Evolutionary conservation across 2,888 invertebrate species (phyloP).

Genomic region (Tetrapedia diversipes): DNA sequence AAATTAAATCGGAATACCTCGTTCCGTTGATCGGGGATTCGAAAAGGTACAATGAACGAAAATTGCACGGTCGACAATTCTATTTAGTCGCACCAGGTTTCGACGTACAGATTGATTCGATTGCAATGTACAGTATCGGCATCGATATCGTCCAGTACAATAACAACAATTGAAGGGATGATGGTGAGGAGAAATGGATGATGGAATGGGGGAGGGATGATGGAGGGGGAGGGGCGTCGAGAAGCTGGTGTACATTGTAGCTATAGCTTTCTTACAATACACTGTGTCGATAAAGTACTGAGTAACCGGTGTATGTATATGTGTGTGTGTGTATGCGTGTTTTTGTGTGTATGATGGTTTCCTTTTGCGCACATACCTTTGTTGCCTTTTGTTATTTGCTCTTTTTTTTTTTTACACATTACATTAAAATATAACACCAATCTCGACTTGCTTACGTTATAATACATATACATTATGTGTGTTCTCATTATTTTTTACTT

Average conservation of each 20-base stretch:
- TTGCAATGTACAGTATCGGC: constrained; percentile 40
- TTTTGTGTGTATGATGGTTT: constrained; percentile 31
- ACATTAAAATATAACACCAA: constrained; percentile 78
- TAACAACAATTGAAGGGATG: constrained; percentile 42
- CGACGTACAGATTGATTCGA: constrained; percentile 38
- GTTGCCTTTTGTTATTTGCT: constrained; percentile 38
- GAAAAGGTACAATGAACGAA: constrained; percentile 47
- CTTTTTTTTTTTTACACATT: constrained; percentile 62
- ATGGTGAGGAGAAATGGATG: constrained; percentile 1
- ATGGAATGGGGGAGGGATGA: not conserved
- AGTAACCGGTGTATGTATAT: constrained; percentile 34
- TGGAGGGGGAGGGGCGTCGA: not conserved
- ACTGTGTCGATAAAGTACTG: constrained; percentile 58
- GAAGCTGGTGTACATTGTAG: constrained; percentile 54
- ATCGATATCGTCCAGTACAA: constrained; percentile 23
- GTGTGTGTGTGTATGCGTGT: not conserved
- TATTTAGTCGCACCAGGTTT: constrained; percentile 58
- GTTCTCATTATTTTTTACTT: constrained; percentile 43
- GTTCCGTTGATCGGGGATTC: constrained; percentile 31
- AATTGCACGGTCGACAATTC: constrained; percentile 44
- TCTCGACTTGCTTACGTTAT: constrained; percentile 69
- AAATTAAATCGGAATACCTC: constrained; percentile 6
- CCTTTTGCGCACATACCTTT: constrained; percentile 39
- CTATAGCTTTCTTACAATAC: constrained; percentile 49
- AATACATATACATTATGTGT: constrained; percentile 62